These are phyloP conservation scores for Paramormyrops hopkinsi DNA, from an alignment of 2,797 vertebrate species.

Conservation along the genomic window DNA sequence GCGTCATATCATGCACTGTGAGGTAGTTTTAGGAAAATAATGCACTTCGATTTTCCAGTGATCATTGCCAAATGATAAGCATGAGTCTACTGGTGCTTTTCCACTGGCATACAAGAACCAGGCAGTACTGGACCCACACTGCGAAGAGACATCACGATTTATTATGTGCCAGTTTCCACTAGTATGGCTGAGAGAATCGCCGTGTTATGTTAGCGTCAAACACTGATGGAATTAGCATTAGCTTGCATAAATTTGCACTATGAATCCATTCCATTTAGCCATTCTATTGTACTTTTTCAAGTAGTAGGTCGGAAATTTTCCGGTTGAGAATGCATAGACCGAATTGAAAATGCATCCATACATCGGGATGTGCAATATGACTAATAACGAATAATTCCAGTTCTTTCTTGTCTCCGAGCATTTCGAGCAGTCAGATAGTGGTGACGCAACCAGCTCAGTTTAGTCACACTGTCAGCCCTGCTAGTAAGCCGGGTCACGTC, in stretches of 20 bases:
- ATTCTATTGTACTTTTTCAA: neutral
- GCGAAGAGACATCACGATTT: neutral
- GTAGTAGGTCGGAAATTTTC: neutral
- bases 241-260: neutral
- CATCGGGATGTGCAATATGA: neutral
- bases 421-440: neutral
- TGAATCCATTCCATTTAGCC: neutral
- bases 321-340: neutral
- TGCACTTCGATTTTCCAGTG: neutral
- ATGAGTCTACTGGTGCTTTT: neutral
- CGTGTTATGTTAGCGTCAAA: neutral
- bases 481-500: neutral
- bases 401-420: neutral
- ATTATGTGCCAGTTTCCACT: neutral
- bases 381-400: neutral
- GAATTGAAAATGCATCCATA: neutral
- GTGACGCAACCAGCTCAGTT: neutral
- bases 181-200: neutral
- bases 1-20: neutral
- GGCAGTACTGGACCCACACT: neutral
- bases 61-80: neutral
- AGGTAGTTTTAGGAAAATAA: neutral
- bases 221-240: neutral
- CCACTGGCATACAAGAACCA: neutral
- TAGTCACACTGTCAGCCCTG: neutral